phyloP scores from a whole-genome alignment of 2,797 vertebrate species.

The Chaetodon trifasciatus region DNA sequence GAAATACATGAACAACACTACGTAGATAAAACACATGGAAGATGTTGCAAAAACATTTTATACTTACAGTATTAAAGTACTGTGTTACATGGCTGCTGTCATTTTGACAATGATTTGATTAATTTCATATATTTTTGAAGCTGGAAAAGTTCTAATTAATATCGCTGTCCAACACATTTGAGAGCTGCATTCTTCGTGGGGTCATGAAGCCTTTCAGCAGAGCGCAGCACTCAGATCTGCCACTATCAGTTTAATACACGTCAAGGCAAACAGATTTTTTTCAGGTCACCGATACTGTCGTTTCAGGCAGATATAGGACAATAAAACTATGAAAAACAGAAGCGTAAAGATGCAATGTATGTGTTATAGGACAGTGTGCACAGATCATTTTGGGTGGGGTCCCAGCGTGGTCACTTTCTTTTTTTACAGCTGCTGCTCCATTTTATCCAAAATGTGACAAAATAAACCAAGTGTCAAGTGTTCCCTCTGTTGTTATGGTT shows the following conservation, averaged over 20 bases:
- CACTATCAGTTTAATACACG: background rate
- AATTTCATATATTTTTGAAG: background rate
- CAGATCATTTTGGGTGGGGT: background rate
- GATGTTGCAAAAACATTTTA: background rate
- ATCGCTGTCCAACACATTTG: background rate
- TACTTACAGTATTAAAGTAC: no score
- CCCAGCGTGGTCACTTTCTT: background rate
- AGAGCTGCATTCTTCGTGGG: background rate
- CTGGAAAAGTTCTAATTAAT: background rate
- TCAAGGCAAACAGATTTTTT: background rate
- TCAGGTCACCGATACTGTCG: background rate
- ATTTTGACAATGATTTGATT: background rate
- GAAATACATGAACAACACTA: constrained; percentile 6
- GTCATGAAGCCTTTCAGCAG: background rate
- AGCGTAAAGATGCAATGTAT: background rate
- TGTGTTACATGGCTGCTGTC: background rate
- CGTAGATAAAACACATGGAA: background rate
- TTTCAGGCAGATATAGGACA: background rate
- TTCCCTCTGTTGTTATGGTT: background rate
- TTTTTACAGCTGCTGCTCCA: background rate
- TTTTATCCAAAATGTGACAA: background rate
- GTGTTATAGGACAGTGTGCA: background rate
- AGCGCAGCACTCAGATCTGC: background rate
- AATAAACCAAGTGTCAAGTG: background rate
- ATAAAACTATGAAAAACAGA: background rate